Conservation (phyloP, 2,113 vertebrate genomes). For the Chionomys nivalis region DNA sequence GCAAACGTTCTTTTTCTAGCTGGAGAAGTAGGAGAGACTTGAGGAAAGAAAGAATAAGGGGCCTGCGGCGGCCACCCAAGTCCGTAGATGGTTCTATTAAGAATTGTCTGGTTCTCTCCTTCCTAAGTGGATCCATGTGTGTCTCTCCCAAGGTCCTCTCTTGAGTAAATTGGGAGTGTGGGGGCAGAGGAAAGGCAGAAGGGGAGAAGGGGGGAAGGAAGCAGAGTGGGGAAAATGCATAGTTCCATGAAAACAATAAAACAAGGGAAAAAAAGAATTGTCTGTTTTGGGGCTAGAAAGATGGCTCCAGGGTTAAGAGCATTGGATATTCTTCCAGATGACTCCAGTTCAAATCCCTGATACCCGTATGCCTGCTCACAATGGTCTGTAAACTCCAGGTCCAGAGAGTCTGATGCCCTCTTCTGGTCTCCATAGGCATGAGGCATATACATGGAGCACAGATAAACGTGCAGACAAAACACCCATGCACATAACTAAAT, state of each 20-base stretch:
- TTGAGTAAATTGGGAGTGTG: no score
- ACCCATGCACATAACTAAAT: not conserved
- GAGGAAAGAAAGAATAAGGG: no score
- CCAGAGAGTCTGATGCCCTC: not conserved
- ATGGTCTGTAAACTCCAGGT: not conserved
- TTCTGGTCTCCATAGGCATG: not conserved
- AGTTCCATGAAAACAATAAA: no score
- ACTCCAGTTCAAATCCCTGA: not conserved
- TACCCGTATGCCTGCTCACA: not conserved
- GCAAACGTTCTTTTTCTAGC: not conserved
- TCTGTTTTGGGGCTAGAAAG: not conserved
- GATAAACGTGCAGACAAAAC: not conserved
- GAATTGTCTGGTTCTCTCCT: not conserved
- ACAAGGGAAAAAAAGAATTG: not conserved
- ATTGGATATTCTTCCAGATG: not conserved
- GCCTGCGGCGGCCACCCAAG: rapidly evolving
- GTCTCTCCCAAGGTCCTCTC: no score
- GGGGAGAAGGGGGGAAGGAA: no score
- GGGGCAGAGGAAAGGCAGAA: no score
- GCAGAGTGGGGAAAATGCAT: no score
- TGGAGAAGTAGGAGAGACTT: not conserved
- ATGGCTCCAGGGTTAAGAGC: not conserved
- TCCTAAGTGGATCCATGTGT: no score
- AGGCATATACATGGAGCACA: not conserved
- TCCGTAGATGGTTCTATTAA: not conserved